Evolutionary conservation across 2,113 vertebrate species (phyloP).

Genomic region (Hyaena hyaena): DNA sequence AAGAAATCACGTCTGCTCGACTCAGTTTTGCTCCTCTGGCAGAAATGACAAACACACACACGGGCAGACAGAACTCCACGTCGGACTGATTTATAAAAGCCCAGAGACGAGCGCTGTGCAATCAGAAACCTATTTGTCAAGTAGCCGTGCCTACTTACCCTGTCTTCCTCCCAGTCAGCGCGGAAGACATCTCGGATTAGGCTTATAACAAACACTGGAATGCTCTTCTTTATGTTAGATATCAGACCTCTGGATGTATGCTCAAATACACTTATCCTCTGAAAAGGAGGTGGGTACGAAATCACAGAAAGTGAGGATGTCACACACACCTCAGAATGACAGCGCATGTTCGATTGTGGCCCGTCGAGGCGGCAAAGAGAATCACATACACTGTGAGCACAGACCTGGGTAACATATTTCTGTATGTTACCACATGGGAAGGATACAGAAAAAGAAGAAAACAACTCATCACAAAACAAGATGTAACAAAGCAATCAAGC

Average conservation of each 20-base stretch:
- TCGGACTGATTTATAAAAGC: constrained; percentile 62
- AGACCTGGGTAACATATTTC: not conserved
- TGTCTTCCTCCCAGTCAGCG: not conserved
- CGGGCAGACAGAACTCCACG: not conserved
- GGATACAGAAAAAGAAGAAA: not conserved
- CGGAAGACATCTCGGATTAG: not conserved
- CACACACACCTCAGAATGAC: not conserved
- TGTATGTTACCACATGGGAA: not conserved
- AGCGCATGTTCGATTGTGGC: not conserved
- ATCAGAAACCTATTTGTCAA: constrained; percentile 44
- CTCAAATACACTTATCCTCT: constrained; percentile 2
- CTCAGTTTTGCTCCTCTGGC: not conserved
- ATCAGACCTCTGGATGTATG: not conserved
- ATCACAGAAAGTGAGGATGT: not conserved
- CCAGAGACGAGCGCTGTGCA: not conserved
- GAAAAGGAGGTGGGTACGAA: not conserved
- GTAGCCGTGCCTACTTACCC: not conserved
- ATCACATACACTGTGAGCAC: not conserved
- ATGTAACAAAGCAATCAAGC: not conserved
- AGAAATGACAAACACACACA: constrained; percentile 13
- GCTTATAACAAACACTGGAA: not conserved
- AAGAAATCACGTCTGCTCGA: not conserved
- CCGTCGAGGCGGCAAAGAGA: not conserved
- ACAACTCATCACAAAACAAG: not conserved
- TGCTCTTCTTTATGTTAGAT: not conserved